Evolutionary conservation across 2,113 vertebrate species (phyloP).

Genomic region (Lycocorax pyrrhopterus): DNA sequence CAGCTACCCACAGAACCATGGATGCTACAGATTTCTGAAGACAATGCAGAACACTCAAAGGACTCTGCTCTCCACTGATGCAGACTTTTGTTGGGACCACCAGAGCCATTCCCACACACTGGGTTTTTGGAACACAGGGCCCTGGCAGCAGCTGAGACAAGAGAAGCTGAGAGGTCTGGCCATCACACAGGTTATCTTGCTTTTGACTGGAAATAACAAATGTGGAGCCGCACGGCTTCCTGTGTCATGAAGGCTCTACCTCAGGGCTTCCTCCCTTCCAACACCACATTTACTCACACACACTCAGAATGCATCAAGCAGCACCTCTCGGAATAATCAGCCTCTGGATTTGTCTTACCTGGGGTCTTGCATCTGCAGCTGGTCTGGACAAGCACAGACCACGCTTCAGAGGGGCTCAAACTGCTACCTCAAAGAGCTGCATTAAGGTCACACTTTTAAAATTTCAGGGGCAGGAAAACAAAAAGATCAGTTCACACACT

Average conservation of each 20-base stretch:
- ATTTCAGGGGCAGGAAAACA: background rate
- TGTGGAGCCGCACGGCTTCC: background rate
- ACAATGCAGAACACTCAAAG: background rate
- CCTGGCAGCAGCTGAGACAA: background rate
- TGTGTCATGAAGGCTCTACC: fast-evolving
- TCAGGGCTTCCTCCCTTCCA: background rate
- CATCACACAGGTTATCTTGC: background rate
- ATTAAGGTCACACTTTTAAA: background rate
- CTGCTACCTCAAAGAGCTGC: background rate
- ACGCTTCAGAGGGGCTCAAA: background rate
- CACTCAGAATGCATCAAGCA: background rate
- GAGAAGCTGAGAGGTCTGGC: background rate
- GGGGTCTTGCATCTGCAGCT: background rate
- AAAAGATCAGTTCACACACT: fast-evolving
- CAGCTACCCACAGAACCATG: background rate
- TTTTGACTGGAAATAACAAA: background rate
- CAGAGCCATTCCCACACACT: background rate
- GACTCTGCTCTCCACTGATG: background rate
- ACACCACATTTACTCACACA: too few species aligned
- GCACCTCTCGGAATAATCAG: background rate
- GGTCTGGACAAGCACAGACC: background rate
- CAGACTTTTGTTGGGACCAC: background rate
- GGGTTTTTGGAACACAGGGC: background rate
- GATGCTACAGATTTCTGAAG: fast-evolving
- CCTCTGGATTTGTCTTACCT: background rate